These are phyloP conservation scores for Gerris lacustris DNA, from an alignment of 2,888 invertebrate genomes.

Conservation along the genomic window DNA sequence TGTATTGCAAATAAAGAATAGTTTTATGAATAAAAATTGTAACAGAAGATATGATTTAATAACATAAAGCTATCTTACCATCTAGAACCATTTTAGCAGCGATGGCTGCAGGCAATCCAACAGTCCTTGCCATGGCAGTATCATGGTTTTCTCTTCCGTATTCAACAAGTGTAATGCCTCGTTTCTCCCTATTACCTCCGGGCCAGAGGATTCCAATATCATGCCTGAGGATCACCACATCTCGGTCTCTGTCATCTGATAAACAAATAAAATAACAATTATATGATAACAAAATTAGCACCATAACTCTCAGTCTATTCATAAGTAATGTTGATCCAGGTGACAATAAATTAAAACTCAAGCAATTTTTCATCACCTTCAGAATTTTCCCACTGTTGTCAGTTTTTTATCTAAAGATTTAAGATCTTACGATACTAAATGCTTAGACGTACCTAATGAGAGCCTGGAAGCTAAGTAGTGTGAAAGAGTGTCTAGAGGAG, in stretches of 20 bases:
- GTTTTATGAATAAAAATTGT: no score
- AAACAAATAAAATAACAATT: conserved; percentile 26
- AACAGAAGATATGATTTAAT: no score
- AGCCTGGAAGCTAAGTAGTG: conserved; percentile 73
- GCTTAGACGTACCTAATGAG: conserved; percentile 49
- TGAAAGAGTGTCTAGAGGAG: conserved; percentile 87
- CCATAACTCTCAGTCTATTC: background rate
- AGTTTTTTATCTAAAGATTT: no score
- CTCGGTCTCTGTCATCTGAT: conserved; percentile 66
- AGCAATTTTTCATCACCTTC: no score
- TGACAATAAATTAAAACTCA: background rate
- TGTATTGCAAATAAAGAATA: no score
- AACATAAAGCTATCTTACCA: conserved; percentile 45
- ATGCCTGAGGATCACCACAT: conserved; percentile 86
- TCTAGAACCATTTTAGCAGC: conserved; percentile 95
- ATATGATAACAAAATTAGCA: background rate
- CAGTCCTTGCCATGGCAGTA: conserved; percentile 93
- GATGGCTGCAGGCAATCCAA: conserved; percentile 88
- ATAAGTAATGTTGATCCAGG: background rate
- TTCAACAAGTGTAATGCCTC: conserved; percentile 75
- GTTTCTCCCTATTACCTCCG: conserved; percentile 65
- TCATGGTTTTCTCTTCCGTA: conserved; percentile 71
- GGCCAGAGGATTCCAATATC: conserved; percentile 88
- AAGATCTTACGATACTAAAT: no score
- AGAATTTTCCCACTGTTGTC: no score